These are phyloP conservation scores for Protodeltote pygarga DNA, from an alignment of 2,888 invertebrate species.

Conservation along the genomic window DNA sequence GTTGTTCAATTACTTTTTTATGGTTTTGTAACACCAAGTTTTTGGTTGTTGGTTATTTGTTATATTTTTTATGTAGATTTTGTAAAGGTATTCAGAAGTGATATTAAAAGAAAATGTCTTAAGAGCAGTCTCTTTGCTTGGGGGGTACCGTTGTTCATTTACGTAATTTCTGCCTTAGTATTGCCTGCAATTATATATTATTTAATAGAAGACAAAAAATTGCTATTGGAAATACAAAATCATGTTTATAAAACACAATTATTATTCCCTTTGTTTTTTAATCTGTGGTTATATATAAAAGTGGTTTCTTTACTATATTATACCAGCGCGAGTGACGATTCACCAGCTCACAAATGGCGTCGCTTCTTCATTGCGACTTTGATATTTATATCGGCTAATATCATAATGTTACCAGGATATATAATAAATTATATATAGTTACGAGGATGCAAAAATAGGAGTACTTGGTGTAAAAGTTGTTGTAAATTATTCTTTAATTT, in stretches of 20 bases:
- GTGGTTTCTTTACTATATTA: constrained; percentile 2
- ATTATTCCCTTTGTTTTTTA: constrained; percentile 1
- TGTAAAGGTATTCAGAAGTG: constrained; percentile 9
- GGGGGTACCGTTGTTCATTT: background rate
- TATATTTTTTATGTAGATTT: constrained; percentile 12
- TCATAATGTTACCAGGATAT: no score
- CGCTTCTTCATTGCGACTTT: constrained; percentile 6
- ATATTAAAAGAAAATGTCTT: background rate
- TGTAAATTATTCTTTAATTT: no score
- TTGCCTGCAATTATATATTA: background rate
- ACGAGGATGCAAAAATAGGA: no score
- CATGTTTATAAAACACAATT: background rate
- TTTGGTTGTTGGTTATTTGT: constrained; percentile 9
- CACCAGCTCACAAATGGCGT: background rate
- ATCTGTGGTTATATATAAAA: constrained; percentile 1
- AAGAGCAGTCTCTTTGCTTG: constrained; percentile 4
- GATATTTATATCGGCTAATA: constrained; percentile 14
- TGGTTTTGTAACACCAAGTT: constrained; percentile 1
- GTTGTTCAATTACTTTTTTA: no score
- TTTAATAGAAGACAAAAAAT: no score
- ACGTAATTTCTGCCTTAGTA: background rate
- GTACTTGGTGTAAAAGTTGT: no score
- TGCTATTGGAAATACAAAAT: fast-evolving
- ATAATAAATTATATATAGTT: no score
- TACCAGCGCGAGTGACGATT: no score